Evolutionary conservation across 2,888 invertebrate species (phyloP), one percentile per base, ranked within the genome.

Genomic region (Lycia hirtaria): DNA sequence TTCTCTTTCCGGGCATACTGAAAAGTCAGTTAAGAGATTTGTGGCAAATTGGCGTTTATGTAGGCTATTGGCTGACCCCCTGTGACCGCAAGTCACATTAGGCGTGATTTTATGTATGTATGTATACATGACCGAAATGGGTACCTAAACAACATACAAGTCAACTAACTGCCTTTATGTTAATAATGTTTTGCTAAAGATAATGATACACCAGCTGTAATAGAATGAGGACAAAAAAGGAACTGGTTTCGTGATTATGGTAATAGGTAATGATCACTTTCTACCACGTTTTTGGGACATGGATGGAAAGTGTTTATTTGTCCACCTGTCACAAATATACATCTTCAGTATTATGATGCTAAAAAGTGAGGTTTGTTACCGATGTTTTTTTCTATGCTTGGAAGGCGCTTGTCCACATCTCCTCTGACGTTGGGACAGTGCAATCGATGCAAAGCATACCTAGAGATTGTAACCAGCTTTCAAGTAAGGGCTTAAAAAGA

Each of bases 161-260:
- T 15, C 1, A 15, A 14, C 3, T 33, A 37, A n/a, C 2, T 5
- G 6, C 12, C 20, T 9, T 38, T 7, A 12, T 15, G 14, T 7
- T 15, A 10, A 4, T 4, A 75, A 65, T 72, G 72, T 65, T 69
- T 61, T 66, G 64, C 43, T 56, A 71, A 72, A 69, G 76, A 38
- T 60, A 49, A 24, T 26, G 57, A 15, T 54, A 76, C 72, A 79
- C 72, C 60, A 24, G 14, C n/a, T 7, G 26, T 19, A 20, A 44
- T 20, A 20, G 14, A 33, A 32, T 7, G 33, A 28, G 14, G 38
- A 33, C 40, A 33, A 48, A 38, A 47, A 47, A 35, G 10, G 30
- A 44, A 49, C 49, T 38, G 28, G 47, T 49, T 37, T 4, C 10
- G n/a, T 43, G 32, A 26, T 47, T 22, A 54, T 47, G 47, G 38